Evolutionary conservation across 2,797 vertebrate genomes (phyloP), one percentile per base, ranked within the genome.

Genomic region (Sebastes steindachneri): DNA sequence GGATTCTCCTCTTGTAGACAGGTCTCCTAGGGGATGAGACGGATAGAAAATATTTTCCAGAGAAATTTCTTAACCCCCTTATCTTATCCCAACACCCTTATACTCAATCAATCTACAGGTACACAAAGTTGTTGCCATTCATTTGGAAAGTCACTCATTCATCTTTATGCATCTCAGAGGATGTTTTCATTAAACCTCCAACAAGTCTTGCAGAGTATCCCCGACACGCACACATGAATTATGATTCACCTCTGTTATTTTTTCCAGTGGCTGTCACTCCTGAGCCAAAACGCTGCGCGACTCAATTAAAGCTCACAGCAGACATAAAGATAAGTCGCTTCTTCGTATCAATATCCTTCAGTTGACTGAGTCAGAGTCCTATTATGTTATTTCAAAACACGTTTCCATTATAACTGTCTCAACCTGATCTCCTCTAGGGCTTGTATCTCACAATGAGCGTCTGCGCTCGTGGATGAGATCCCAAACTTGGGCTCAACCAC

Each of bases 1-100:
- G 90, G 91, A 63, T 85, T 82, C 17, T 93, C 92, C 37, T 96
- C 95, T 70, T 96, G 95, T 59, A 96, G 92, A 91, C 95, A 95
- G 2, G 93, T 96, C 86, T 96, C 96, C 96, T 96, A 71, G 2
- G 53, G 82, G 51, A 88, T 72, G 54, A 87, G 64, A 86, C n/a
- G 19, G 21, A 77, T 14, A 25, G 23, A 66, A 74, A 55, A 73
- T 37, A 54, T 67, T 63, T 79, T 71, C 29, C 63, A 54, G 53
- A 67, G 25, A 68, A 79, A 84, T 26, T 6, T 19, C 31, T 63
- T 25, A 37, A n/a, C 2, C 9, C 25, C 1, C 10, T 28, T 21
- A 31, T n/a, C 12, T 59, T 9, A 21, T 70, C 45, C 54, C n/a
- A 54, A 26, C 45, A 64, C 7, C n/a, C 4, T 1, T 2, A 28